Conservation (phyloP, 1,140 invertebrate species). For the Episyrphus balteatus region DNA sequence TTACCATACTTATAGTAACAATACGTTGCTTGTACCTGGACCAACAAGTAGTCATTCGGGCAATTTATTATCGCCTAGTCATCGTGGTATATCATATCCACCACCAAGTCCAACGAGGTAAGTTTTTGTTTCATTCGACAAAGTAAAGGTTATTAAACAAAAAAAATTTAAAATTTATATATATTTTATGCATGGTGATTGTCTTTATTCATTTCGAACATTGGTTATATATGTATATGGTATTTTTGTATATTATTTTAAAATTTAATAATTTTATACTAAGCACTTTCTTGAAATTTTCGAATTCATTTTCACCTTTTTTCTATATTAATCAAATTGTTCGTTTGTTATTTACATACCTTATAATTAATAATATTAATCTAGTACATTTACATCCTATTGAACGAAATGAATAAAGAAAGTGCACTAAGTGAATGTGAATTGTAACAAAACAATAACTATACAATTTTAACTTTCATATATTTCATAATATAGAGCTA, state of each 20-base stretch:
- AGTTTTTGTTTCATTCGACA: conserved; percentile 7
- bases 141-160: not conserved
- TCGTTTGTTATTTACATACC: no score
- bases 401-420: not conserved
- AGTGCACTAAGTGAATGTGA: not conserved
- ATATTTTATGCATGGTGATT: not conserved
- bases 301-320: no score
- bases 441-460: not conserved
- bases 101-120: conserved; percentile 59
- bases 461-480: not conserved
- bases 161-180: no score
- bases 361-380: no score
- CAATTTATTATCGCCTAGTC: conserved; percentile 41
- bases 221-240: no score
- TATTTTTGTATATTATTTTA: not conserved
- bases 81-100: conserved; percentile 61
- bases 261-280: not conserved
- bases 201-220: not conserved
- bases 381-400: no score
- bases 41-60: conserved; percentile 39
- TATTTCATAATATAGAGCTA: conserved; percentile 34
- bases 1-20: conserved; percentile 39
- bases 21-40: conserved; percentile 42
- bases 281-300: not conserved
- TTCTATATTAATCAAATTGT: no score